These are phyloP conservation scores for Pempheris klunzingeri DNA, from an alignment of 2,797 vertebrate species.

Conservation along the genomic window DNA sequence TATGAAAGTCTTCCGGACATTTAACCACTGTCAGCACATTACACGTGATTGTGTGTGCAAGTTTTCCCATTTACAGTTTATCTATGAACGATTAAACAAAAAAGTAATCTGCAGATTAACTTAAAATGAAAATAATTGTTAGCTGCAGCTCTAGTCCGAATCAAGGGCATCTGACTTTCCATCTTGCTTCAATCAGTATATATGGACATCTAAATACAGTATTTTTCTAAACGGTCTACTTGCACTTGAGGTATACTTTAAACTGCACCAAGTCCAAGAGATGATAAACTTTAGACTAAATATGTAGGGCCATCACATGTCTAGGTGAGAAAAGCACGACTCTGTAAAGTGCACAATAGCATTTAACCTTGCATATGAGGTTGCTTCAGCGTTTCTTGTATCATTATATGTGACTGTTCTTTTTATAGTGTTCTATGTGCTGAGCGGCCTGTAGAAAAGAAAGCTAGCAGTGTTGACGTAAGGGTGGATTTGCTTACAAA, in stretches of 20 bases:
- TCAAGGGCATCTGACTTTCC: neutral
- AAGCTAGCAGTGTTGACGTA: conserved; percentile 6
- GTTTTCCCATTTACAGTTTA: neutral
- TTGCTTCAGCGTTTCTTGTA: neutral
- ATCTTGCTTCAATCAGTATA: neutral
- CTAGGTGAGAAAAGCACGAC: neutral
- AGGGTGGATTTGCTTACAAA: conserved; percentile 45
- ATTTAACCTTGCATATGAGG: neutral
- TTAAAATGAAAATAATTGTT: neutral
- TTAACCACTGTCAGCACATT: conserved; percentile 30
- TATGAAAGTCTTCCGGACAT: conserved; percentile 19
- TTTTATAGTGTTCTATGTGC: neutral
- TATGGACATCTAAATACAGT: neutral
- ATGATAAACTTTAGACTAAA: neutral
- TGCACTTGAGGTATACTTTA: neutral
- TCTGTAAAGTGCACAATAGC: neutral
- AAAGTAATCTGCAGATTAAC: neutral
- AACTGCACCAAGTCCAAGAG: neutral
- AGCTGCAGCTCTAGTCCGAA: neutral
- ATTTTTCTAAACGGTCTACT: neutral
- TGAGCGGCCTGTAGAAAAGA: neutral
- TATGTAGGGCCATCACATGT: neutral
- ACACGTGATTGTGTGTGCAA: neutral
- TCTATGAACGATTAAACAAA: neutral
- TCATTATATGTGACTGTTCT: neutral